Conservation (phyloP, 2,797 vertebrate genomes). For the Synanceia verrucosa region DNA sequence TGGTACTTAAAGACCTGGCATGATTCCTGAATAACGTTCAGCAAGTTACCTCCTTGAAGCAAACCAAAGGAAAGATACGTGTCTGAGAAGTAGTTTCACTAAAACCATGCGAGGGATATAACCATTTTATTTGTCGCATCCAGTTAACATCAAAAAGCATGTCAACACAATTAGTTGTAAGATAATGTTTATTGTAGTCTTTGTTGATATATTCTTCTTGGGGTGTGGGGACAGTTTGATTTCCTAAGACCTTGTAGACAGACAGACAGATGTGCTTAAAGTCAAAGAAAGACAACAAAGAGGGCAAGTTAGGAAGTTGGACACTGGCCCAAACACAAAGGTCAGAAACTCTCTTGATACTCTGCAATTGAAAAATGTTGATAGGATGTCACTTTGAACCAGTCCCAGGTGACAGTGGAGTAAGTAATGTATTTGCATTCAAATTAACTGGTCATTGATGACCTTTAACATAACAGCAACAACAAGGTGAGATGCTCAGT, state of each 20-base stretch:
- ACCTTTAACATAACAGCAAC: conserved; percentile 7
- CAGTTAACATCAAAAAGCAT: background rate
- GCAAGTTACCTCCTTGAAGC: conserved; percentile 21
- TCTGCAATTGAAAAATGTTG: conserved; percentile 7
- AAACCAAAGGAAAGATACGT: background rate
- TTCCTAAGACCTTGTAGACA: background rate
- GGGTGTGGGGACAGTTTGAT: background rate
- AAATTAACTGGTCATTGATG: background rate
- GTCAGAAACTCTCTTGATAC: conserved; percentile 21
- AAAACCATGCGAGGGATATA: background rate
- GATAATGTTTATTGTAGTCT: background rate
- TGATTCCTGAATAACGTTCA: conserved; percentile 57
- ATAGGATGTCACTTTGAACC: background rate
- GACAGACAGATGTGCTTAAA: background rate
- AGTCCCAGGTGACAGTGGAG: background rate
- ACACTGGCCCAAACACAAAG: conserved; percentile 15
- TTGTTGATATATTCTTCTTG: background rate
- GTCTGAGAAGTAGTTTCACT: background rate
- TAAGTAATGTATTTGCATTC: conserved; percentile 28
- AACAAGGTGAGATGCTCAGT: background rate
- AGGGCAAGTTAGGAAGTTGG: too few relatives aligned
- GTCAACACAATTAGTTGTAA: background rate
- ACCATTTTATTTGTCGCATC: background rate
- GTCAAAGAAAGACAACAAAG: background rate
- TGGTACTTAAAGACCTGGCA: conserved; percentile 54